Base-by-base conservation (phyloP, 1,140 invertebrate species). In the Pectinophora gossypiella region DNA sequence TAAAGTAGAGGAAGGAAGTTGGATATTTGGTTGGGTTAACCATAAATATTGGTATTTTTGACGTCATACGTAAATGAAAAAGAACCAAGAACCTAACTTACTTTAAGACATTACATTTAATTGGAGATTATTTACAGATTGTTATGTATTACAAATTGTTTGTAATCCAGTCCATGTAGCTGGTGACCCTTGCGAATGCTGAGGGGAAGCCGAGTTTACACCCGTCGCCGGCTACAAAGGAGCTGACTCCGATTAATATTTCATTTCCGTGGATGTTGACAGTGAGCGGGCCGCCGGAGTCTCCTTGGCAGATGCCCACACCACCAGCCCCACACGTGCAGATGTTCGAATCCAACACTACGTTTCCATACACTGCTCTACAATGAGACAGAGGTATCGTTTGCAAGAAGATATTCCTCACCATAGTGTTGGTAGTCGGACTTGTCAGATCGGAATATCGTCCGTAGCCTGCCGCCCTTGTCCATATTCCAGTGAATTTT, bases 261-360 rank as follows among this genome's bases (percentile, higher is more conserved):
- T 66, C 56, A 43, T 61, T 13, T 35, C 71, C 74, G 5, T 55
- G 18, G 16, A 51, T 45, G 15, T 55, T 63, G 12, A 68, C 47
- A 0, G 66, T 63, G 7, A 80, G 45, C 0, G 77, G 74, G 13
- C 77, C 77, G 10, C 75, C 77, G 1, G 77, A 81, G 45, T 81
- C 75, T 19, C 73, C 77, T 58, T 67, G 71, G 54, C 77, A 81
- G 47, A 78, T 81, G 3, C 77, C 74, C 16, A 75, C 68, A 10
- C 68, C 69, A 2, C 75, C 75, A 13, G 21, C 22, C 10, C 77
- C 77, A 18, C 54, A 64, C 2, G 75, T 81, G 38, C 75, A 78
- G 51, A 81, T 62, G 48, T 78, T 78, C 0, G 75, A 75, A 43
- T 75, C 64, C 45, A 62, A 45, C n/a, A 78, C 63, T 13, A 56